Evolutionary conservation across 1,140 invertebrate genomes (phyloP).

Genomic region (Nautilus pompilius): DNA sequence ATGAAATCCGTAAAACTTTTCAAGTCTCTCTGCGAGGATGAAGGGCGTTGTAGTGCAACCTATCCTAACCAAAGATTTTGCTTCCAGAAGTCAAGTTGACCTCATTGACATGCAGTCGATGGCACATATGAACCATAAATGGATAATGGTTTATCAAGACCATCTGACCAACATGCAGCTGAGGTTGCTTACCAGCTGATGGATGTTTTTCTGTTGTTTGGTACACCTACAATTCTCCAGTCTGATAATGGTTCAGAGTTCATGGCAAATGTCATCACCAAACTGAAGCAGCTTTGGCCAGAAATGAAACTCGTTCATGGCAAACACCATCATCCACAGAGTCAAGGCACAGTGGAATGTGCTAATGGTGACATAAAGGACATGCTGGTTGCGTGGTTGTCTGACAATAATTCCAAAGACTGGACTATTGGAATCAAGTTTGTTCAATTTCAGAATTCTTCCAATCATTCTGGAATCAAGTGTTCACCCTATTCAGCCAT

Average conservation of each 20-base stretch:
- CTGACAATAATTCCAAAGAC: constrained; percentile 20
- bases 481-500: constrained; percentile 2
- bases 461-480: constrained; percentile 1
- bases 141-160: constrained; percentile 5
- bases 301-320: constrained; percentile 24
- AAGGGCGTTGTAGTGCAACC: too few relatives aligned
- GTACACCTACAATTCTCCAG: constrained; percentile 24
- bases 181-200: too few relatives aligned
- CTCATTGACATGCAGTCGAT: too few relatives aligned
- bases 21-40: constrained; percentile 15
- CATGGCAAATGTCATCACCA: constrained; percentile 14
- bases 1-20: constrained; percentile 11
- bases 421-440: constrained; percentile 28
- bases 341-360: constrained; percentile 24
- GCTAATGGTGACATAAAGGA: constrained; percentile 27
- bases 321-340: constrained; percentile 26
- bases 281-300: constrained; percentile 20
- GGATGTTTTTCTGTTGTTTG: constrained; percentile 19
- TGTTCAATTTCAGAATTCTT: constrained; percentile 8
- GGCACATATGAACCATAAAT: neutral
- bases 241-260: constrained; percentile 28
- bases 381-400: constrained; percentile 24
- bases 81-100: too few relatives aligned
- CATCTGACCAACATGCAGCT: too few relatives aligned
- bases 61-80: too few relatives aligned